A percentile compares a stretch with the other conserved stretches of the same genome.
These are phyloP conservation scores for Ictalurus furcatus DNA, from an alignment of 2,113 vertebrate species.

Conservation along the genomic window DNA sequence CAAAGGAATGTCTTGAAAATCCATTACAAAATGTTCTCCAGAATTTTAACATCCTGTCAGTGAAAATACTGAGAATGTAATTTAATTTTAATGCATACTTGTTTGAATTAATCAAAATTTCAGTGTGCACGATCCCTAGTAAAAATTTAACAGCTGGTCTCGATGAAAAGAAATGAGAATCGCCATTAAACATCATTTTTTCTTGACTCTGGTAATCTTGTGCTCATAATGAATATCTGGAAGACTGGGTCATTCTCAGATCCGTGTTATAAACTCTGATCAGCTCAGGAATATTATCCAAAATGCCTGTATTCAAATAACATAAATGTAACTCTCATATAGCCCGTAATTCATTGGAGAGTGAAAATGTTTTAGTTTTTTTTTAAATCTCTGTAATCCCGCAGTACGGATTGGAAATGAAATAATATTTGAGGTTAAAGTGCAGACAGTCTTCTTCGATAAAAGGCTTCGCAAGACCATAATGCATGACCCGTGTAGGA, in stretches of 20 bases:
- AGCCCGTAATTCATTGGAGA: neutral
- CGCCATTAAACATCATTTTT: conserved; percentile 23
- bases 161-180: conserved; percentile 21
- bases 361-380: neutral
- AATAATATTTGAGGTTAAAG: neutral
- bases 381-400: neutral
- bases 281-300: neutral
- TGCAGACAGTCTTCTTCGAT: neutral
- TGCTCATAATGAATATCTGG: conserved; percentile 18
- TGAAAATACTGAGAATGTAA: conserved; percentile 28
- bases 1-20: neutral
- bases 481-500: neutral
- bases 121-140: conserved; percentile 14
- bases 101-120: conserved; percentile 23
- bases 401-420: neutral
- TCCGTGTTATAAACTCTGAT: neutral
- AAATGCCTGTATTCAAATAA: neutral
- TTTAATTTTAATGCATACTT: conserved; percentile 14
- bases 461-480: neutral
- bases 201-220: neutral
- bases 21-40: neutral
- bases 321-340: neutral
- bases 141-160: conserved; percentile 8
- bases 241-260: conserved; percentile 3
- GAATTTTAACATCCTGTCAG: neutral